Base-by-base conservation (phyloP, 2,113 vertebrate genomes). In the Eleginops maclovinus region DNA sequence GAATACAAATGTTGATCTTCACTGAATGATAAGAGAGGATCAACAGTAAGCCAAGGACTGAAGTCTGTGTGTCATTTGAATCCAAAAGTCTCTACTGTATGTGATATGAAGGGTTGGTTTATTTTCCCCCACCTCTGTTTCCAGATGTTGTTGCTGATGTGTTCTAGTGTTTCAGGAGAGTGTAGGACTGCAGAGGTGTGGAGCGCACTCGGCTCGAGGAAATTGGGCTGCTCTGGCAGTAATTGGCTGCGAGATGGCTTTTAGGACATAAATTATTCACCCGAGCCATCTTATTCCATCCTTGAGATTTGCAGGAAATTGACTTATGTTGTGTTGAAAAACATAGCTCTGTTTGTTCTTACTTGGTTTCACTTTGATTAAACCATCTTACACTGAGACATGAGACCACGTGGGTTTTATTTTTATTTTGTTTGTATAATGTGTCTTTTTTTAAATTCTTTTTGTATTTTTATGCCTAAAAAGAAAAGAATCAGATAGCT, bases 211-310 rank as follows among this genome's bases (percentile, higher is more conserved):
- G 46, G 49, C 43, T 61, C 2, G 1, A 74, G 58, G 44, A 74
- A 74, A 83, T 49, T 41, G 47, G 58, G 63, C 67, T 69, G 50
- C 55, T 80, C 22, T 24, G 44, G 63, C 63, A 58, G 59, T 70
- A 77, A 81, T 54, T 64, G 73, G 21, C 63, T 81, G 73, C 77
- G 74, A 85, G 74, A 65, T 65, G 59, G 74, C 79, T 85, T 74
- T 77, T 78, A 73, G 28, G 49, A 59, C 69, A 85, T 81, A 31
- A 85, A 85, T 85, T 78, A 82, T 85, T 85, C 78, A 82, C 26
- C 53, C 3, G 1, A 54, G 21, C 53, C 63, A 69, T 75, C 24
- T 61, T 40, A 36, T 69, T 73, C 75, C 53, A 58, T 74, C 64
- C 40, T 46, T 16, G 14, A 74, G 43, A 74, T 41, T 53, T 3